A percentile compares a stretch with the other conserved stretches of the same genome.
These are phyloP conservation scores for Palaemon carinicauda DNA, from an alignment of 1,140 invertebrate species.

Conservation along the genomic window DNA sequence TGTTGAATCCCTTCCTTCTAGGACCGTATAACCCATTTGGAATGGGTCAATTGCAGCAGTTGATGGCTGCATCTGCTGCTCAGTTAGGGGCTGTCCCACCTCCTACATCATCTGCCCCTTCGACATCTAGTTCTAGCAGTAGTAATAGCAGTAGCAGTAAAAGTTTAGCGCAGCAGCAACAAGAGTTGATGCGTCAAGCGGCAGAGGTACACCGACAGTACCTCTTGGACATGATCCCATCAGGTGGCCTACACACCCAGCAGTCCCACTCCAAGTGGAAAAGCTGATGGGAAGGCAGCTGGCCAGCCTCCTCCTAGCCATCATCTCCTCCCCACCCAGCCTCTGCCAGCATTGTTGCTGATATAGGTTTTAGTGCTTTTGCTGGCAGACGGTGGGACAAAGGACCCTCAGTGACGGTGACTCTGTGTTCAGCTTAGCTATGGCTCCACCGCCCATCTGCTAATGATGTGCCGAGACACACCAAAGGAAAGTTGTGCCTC, in stretches of 20 bases:
- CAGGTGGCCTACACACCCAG: conserved; percentile 56
- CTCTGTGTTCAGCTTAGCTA: conserved; percentile 49
- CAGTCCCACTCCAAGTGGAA: conserved; percentile 56
- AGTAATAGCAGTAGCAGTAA: conserved; percentile 60
- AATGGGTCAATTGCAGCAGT: conserved; percentile 85
- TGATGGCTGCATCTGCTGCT: conserved; percentile 78
- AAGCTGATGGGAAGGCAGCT: conserved; percentile 47
- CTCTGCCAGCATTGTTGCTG: conserved; percentile 44
- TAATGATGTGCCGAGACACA: background rate
- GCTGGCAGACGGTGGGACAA: conserved; percentile 50
- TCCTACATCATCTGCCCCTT: conserved; percentile 63
- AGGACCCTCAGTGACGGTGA: conserved; percentile 46
- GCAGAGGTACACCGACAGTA: conserved; percentile 92
- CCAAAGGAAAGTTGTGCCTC: conserved; percentile 14
- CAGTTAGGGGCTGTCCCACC: conserved; percentile 64
- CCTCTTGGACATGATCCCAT: conserved; percentile 93
- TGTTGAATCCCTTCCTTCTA: conserved; percentile 84
- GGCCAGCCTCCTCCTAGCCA: conserved; percentile 33
- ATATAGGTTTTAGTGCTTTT: conserved; percentile 17
- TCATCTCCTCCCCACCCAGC: conserved; percentile 44
- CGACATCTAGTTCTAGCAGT: conserved; percentile 54
- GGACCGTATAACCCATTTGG: conserved; percentile 59
- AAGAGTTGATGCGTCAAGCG: conserved; percentile 69
- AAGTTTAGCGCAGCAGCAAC: conserved; percentile 58
- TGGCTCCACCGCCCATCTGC: conserved; percentile 14